phyloP scores from a whole-genome alignment of 2,888 invertebrate genomes.

The Cerastis rubricosa region DNA sequence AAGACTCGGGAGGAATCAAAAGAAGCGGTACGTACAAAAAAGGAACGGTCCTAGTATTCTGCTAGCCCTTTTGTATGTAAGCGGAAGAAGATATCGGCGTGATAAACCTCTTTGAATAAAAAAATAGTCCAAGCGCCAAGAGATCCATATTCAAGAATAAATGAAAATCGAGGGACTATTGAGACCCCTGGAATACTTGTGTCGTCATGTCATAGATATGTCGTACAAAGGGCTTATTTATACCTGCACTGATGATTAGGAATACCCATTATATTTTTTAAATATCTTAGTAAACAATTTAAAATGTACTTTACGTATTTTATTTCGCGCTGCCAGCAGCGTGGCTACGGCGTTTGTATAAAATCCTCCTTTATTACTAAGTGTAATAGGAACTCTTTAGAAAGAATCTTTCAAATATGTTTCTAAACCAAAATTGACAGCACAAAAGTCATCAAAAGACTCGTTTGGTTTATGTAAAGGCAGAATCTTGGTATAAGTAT shows the following conservation, averaged over 20 bases:
- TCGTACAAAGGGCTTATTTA: too few species aligned
- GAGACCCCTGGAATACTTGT: not conserved
- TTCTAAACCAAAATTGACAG: not conserved
- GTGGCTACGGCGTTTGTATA: not conserved
- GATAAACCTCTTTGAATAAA: not conserved
- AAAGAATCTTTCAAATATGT: not conserved
- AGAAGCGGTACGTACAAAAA: slow-evolving; percentile 32
- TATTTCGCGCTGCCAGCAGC: slow-evolving; percentile 5
- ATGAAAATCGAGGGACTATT: not conserved
- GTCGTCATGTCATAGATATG: not conserved
- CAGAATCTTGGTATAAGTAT: not conserved
- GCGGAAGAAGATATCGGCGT: not conserved
- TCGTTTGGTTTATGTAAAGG: not conserved
- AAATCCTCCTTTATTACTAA: not conserved
- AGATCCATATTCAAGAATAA: not conserved
- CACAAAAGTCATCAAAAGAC: not conserved
- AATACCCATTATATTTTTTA: slow-evolving; percentile 13
- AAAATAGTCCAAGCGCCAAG: not conserved
- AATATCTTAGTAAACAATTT: slow-evolving; percentile 43
- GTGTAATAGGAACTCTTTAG: slow-evolving; percentile 8
- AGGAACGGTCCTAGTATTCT: slow-evolving; percentile 46
- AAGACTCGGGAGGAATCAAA: slow-evolving; percentile 58
- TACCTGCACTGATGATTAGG: slow-evolving; percentile 22
- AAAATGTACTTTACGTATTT: slow-evolving; percentile 24
- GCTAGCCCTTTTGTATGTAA: not conserved